These are phyloP conservation scores for Poeciliopsis infans DNA, from an alignment of 2,797 vertebrate genomes.

Conservation along the genomic window DNA sequence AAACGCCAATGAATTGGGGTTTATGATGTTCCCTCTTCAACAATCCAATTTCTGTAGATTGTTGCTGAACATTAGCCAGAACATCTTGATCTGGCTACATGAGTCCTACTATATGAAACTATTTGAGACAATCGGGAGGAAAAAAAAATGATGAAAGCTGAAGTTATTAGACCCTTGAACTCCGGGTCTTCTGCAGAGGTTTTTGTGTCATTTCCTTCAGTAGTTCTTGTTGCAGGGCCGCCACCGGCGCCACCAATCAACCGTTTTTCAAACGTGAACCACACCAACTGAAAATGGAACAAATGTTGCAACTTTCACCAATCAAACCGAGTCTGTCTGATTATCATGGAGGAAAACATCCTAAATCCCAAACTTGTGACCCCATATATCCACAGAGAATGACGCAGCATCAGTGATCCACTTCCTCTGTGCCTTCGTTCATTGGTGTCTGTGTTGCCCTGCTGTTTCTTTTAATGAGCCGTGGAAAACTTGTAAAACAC, in stretches of 20 bases:
- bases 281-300: too few relatives aligned
- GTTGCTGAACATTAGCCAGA: neutral
- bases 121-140: neutral
- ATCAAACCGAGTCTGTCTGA: neutral
- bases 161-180: too few relatives aligned
- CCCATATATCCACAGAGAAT: neutral
- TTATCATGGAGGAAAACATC: neutral
- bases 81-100: neutral
- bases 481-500: constrained; percentile 29
- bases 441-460: constrained; percentile 19
- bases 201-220: too few relatives aligned
- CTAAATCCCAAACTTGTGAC: neutral
- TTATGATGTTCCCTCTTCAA: neutral
- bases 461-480: constrained; percentile 49
- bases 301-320: neutral
- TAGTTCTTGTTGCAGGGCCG: too few relatives aligned
- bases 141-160: neutral
- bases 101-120: neutral
- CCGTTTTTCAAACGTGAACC: neutral
- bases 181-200: too few relatives aligned
- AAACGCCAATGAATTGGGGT: neutral
- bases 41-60: neutral
- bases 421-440: neutral
- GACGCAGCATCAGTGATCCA: neutral
- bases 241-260: too few relatives aligned